Evolutionary conservation across 2,113 vertebrate species (phyloP), one percentile per base, ranked within the genome.

Genomic region (Cyprinus carpio): DNA sequence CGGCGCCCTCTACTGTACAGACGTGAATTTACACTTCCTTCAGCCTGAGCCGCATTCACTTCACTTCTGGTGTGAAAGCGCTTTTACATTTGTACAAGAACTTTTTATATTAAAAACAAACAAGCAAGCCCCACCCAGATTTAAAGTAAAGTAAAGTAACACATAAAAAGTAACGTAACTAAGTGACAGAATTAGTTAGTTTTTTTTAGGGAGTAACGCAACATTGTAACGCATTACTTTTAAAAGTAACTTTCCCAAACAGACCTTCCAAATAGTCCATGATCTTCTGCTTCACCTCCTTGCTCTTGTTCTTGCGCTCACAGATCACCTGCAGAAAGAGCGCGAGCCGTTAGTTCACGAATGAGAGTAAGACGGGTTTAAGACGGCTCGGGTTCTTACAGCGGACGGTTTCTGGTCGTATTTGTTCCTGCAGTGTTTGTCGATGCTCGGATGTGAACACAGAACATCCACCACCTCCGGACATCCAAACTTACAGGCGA

Each of bases 401-500:
- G 97, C 96, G 89, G 93, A 93, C 12, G 98, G 97, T 86, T 91
- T 97, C 89, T 96, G 95, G 69, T 92, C 90, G 0, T 96, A 96
- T 84, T 97, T 98, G 91, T 99, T 99, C 90, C 89, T 95, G 20
- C 94, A 84, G 86, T 95, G 94, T 94, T 97, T 99, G 31, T 95
- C 95, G 27, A 92, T 94, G 89, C 94, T 93, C 72, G 97, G 98
- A 89, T 99, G 97, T 4, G 97, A 98, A 77, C 96, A 97, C 76
- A 99, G 94, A 75, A 98, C 94, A 0, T 95, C 96, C 89, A 99
- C 97, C 86, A 98, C 96, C 0, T 99, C 97, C 51, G 95, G 92
- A 87, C 97, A 96, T 0, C 98, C 98, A 91, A 99, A 99, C 85
- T 99, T 99, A 89, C 97, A 99, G 86, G 98, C 97, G 93, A 99